Conservation (phyloP, 2,888 invertebrate genomes). For the Andrena camellia region DNA sequence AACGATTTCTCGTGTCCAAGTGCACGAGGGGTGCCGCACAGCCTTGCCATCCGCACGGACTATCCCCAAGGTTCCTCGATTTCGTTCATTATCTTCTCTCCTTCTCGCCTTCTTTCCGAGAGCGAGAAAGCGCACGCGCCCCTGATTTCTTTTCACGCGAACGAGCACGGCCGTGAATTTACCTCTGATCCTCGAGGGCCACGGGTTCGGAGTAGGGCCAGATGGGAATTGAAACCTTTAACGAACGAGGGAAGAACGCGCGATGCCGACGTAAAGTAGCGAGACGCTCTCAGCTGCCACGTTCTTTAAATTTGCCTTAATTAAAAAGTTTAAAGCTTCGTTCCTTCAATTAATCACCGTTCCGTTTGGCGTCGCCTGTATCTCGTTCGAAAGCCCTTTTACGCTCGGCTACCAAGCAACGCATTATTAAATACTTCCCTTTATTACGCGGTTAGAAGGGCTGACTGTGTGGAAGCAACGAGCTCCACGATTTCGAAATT, state of each 20-base stretch:
- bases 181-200: neutral
- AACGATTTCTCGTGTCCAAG: conserved; percentile 67
- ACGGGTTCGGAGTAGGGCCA: neutral
- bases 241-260: neutral
- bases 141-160: no score
- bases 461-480: neutral
- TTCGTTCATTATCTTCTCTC: conserved; percentile 39
- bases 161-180: conserved; percentile 6
- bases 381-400: neutral
- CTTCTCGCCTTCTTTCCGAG: neutral
- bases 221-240: conserved; percentile 14
- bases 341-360: conserved; percentile 36
- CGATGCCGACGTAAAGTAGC: neutral
- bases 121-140: neutral
- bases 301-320: conserved; percentile 36
- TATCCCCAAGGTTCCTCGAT: conserved; percentile 30
- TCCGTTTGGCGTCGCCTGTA: neutral
- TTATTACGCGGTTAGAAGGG: conserved; percentile 42
- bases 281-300: conserved; percentile 1
- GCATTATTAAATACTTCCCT: conserved; percentile 48
- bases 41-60: neutral
- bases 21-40: conserved; percentile 34
- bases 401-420: neutral
- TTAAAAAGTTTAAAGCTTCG: conserved; percentile 48
- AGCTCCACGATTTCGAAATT: conserved; percentile 27